Percentiles rank a stretch among this genome's conserved stretches.
These are phyloP conservation scores for Pterois miles DNA, from an alignment of 2,797 vertebrate genomes.

Conservation along the genomic window DNA sequence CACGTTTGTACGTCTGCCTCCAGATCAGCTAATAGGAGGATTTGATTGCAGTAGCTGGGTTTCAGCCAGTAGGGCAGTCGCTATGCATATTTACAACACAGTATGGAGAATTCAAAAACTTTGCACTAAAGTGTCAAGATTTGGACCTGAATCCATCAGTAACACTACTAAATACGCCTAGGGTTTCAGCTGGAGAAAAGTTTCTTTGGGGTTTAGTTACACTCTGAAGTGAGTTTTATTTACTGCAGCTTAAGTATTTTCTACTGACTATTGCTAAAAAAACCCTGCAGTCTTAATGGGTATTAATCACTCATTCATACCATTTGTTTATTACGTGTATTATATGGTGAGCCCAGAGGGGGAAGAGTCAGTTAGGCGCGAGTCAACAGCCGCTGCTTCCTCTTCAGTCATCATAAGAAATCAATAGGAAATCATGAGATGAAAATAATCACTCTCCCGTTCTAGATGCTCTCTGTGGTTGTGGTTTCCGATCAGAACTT, in stretches of 20 bases:
- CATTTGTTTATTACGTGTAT: slow-evolving; percentile 50
- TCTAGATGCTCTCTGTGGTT: slow-evolving; percentile 27
- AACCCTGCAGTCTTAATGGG: not conserved
- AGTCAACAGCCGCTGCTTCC: slow-evolving; percentile 22
- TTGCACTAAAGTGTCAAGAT: too few relatives aligned
- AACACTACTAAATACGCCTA: too few relatives aligned
- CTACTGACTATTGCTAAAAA: slow-evolving; percentile 8
- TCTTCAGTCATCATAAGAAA: slow-evolving; percentile 46
- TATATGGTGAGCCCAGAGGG: slow-evolving; percentile 1
- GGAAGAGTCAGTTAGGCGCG: slow-evolving; percentile 15
- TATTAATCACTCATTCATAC: slow-evolving; percentile 46
- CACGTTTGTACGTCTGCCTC: too few relatives aligned
- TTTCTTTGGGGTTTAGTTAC: too few relatives aligned
- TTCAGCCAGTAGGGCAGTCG: too few relatives aligned
- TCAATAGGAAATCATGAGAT: slow-evolving; percentile 64
- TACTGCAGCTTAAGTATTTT: slow-evolving; percentile 2
- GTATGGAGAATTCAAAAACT: too few relatives aligned
- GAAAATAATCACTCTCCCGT: slow-evolving; percentile 58
- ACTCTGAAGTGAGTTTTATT: slow-evolving; percentile 7
- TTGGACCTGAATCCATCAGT: too few relatives aligned
- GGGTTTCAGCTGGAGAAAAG: too few relatives aligned
- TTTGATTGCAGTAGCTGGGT: too few relatives aligned
- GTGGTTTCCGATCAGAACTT: slow-evolving; percentile 22
- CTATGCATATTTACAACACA: too few relatives aligned
- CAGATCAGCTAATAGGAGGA: too few relatives aligned